These are phyloP conservation scores for Bubo bubo DNA, from an alignment of 2,113 vertebrate genomes.

Conservation along the genomic window DNA sequence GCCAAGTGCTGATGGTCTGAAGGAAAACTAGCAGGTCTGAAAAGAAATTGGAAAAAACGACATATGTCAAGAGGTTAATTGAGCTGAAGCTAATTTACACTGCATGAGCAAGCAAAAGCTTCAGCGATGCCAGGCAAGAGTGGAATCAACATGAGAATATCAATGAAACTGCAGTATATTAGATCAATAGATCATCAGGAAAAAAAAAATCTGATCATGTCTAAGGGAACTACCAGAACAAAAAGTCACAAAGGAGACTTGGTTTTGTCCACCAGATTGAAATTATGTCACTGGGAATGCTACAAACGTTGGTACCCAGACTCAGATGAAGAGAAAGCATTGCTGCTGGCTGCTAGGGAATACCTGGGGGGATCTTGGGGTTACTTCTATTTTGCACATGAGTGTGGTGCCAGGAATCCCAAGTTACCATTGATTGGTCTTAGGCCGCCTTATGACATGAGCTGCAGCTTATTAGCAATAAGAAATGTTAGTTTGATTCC, in stretches of 20 bases:
- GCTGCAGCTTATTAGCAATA: background rate
- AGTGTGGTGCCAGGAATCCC: background rate
- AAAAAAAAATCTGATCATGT: background rate
- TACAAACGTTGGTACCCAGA: background rate
- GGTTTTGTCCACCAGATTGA: background rate
- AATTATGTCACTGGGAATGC: background rate
- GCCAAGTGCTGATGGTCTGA: background rate
- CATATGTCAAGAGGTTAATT: slow-evolving; percentile 46
- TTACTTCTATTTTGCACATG: background rate
- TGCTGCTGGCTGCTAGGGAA: background rate
- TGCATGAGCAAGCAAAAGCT: slow-evolving; percentile 15
- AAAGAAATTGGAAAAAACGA: slow-evolving; percentile 28
- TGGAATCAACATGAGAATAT: background rate
- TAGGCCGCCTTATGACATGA: background rate
- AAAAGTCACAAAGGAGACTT: background rate
- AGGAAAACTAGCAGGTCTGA: background rate
- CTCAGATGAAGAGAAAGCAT: background rate
- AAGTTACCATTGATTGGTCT: background rate
- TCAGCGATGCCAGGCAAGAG: background rate
- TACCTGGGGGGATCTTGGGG: rapidly evolving
- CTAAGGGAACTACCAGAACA: background rate
- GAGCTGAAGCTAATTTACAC: slow-evolving; percentile 48
- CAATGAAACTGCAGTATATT: slow-evolving; percentile 2
- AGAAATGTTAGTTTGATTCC: background rate
- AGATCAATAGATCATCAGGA: background rate